Percentiles rank a stretch among this genome's conserved stretches.
phyloP scores from a whole-genome alignment of 2,888 invertebrate species.

The Hartigia nigra region DNA sequence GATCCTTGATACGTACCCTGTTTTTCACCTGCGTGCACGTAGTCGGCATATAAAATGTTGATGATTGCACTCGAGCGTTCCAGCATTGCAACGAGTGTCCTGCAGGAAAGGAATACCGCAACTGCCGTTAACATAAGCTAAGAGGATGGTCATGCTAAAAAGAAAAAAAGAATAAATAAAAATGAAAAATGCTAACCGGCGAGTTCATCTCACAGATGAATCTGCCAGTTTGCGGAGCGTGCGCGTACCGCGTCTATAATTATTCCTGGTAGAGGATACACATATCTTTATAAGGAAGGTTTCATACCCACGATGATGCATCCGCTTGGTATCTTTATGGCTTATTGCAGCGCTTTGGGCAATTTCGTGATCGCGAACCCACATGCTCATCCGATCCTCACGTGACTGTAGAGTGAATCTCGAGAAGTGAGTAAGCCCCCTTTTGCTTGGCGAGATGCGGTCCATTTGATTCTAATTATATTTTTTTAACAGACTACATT shows the following conservation, averaged over 20 bases:
- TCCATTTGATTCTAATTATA: not conserved
- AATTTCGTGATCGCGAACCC: constrained; percentile 53
- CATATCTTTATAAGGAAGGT: constrained; percentile 44
- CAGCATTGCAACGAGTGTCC: not conserved
- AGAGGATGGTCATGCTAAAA: constrained; percentile 1
- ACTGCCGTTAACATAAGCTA: not conserved
- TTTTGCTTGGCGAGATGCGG: not conserved
- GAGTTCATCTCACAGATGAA: constrained; percentile 36
- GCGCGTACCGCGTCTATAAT: constrained; percentile 42
- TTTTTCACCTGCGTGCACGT: not conserved
- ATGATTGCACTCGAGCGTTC: not conserved
- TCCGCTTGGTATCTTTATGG: constrained; percentile 59
- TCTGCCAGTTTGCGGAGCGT: constrained; percentile 35
- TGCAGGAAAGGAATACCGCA: not conserved
- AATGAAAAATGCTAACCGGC: constrained; percentile 20
- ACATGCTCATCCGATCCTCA: not conserved
- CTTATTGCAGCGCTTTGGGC: constrained; percentile 62
- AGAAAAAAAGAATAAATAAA: constrained; percentile 18
- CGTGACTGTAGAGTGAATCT: not conserved
- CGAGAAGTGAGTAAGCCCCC: not conserved
- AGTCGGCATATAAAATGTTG: not conserved
- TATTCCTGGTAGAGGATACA: constrained; percentile 45
- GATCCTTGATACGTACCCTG: not conserved
- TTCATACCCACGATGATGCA: constrained; percentile 39
- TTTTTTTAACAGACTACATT: not conserved